A percentile compares a stretch with the other conserved stretches of the same genome.
phyloP scores from a whole-genome alignment of 2,888 invertebrate species.

The Ornithoptera alexandrae region DNA sequence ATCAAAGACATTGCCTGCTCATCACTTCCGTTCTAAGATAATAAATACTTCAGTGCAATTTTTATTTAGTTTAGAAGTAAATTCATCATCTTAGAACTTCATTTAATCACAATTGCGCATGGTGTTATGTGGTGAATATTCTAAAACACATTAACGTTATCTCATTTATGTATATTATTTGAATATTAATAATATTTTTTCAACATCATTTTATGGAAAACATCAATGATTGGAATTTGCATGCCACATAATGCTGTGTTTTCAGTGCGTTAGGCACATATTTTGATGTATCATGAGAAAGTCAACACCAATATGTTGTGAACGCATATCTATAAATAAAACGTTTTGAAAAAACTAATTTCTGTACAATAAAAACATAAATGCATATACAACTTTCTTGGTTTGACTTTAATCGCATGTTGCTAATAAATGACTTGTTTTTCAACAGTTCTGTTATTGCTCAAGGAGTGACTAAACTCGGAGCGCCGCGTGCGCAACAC shows the following conservation, averaged over 20 bases:
- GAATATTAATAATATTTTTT: slow-evolving; percentile 24
- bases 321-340: slow-evolving; percentile 48
- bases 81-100: slow-evolving; percentile 44
- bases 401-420: slow-evolving; percentile 76
- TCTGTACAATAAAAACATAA: background rate
- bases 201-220: slow-evolving; percentile 26
- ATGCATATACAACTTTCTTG: slow-evolving; percentile 66
- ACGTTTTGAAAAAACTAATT: slow-evolving; percentile 1
- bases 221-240: slow-evolving; percentile 49
- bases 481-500: slow-evolving; percentile 79
- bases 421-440: slow-evolving; percentile 80
- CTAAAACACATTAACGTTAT: background rate
- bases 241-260: slow-evolving; percentile 78
- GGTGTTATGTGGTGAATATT: slow-evolving; percentile 72
- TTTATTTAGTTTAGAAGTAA: slow-evolving; percentile 15
- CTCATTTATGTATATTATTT: background rate
- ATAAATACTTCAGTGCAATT: slow-evolving; percentile 28
- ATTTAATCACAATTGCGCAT: slow-evolving; percentile 54
- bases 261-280: slow-evolving; percentile 57
- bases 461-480: slow-evolving; percentile 78
- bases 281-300: slow-evolving; percentile 64
- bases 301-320: slow-evolving; percentile 67
- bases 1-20: slow-evolving; percentile 35
- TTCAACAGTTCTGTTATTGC: slow-evolving; percentile 80
- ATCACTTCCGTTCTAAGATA: slow-evolving; percentile 36